A percentile compares a stretch with the other conserved stretches of the same genome.
Evolutionary conservation across 2,113 vertebrate genomes (phyloP).

Genomic region (Marcusenius ussheri): DNA sequence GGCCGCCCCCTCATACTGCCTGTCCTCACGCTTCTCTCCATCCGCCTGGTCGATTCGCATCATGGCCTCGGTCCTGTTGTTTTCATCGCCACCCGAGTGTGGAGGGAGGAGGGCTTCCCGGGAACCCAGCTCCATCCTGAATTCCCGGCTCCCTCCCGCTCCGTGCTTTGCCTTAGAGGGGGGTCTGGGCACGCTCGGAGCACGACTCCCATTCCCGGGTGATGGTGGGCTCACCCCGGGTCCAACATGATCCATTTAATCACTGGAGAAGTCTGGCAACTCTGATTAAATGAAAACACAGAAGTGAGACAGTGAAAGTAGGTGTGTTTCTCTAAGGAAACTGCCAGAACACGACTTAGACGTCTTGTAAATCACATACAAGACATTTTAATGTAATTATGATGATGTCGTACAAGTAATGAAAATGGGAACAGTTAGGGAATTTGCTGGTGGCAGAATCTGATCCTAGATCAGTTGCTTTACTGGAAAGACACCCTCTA

Average conservation of each 20-base stretch:
- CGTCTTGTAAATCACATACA: not conserved
- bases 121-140: conserved; percentile 27
- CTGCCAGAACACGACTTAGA: not conserved
- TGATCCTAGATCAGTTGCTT: not conserved
- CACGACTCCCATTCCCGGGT: not conserved
- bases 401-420: not conserved
- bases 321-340: not conserved
- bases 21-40: conserved; percentile 28
- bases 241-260: not conserved
- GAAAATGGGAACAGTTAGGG: not conserved
- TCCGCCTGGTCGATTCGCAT: conserved; percentile 37
- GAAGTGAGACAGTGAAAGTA: conserved; percentile 38
- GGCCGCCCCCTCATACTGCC: conserved; percentile 53
- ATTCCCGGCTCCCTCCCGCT: conserved; percentile 36
- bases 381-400: not conserved
- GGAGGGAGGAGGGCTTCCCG: conserved; percentile 15
- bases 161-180: conserved; percentile 55
- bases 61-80: conserved; percentile 43
- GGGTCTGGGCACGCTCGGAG: not conserved
- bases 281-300: not conserved
- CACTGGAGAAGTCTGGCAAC: not conserved
- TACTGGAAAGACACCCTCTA: not conserved
- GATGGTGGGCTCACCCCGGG: not conserved
- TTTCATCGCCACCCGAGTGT: conserved; percentile 39
- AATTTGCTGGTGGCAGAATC: not conserved